A percentile compares a stretch with the other conserved stretches of the same genome.
Evolutionary conservation across 2,797 vertebrate genomes (phyloP).

Genomic region (Carcharodon carcharias): DNA sequence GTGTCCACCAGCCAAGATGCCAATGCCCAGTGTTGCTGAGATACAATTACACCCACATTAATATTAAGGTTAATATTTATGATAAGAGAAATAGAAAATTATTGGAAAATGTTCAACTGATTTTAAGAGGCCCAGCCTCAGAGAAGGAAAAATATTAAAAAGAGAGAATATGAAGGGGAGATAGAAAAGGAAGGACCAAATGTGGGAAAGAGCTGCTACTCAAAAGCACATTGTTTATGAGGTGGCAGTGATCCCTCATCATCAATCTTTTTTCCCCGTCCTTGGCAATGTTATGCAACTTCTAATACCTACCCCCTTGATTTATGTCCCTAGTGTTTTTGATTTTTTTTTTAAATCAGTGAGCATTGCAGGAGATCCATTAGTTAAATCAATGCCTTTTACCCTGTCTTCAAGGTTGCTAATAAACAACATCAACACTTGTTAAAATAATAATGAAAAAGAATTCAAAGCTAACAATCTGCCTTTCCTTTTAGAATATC

Average conservation of each 20-base stretch:
- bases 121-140: neutral
- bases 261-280: neutral
- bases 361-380: neutral
- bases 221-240: neutral
- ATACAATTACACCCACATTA: neutral
- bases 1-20: neutral
- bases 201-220: neutral
- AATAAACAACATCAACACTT: neutral
- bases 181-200: neutral
- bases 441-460: neutral
- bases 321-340: neutral
- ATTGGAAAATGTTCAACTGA: neutral
- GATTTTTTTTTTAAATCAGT: neutral
- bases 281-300: no score
- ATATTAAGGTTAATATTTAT: neutral
- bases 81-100: neutral
- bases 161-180: neutral
- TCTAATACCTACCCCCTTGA: neutral
- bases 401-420: neutral
- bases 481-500: neutral
- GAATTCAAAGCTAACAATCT: neutral
- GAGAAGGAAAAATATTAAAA: neutral
- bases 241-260: neutral
- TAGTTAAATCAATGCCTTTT: neutral
- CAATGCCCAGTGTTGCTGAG: neutral